These are phyloP conservation scores for Stenopsyche tienmushanensis DNA, from an alignment of 1,140 invertebrate genomes.

Conservation along the genomic window DNA sequence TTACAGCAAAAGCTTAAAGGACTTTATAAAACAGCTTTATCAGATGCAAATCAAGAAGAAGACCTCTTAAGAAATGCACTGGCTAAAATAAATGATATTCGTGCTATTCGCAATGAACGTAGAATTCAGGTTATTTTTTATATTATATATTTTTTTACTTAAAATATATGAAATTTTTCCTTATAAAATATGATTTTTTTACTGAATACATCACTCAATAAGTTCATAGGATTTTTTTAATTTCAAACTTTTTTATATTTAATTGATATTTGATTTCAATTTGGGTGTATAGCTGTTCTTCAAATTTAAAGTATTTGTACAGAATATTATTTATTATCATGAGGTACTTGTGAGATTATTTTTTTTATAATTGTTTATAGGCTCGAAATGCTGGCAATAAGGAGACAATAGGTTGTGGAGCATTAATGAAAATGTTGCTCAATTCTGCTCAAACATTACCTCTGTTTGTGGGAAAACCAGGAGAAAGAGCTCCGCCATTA, in stretches of 20 bases:
- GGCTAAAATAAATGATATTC: conserved; percentile 87
- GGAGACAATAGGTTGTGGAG: conserved; percentile 86
- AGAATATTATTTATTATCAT: too few species aligned
- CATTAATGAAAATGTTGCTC: conserved; percentile 93
- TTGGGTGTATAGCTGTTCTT: too few species aligned
- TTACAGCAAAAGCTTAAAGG: conserved; percentile 75
- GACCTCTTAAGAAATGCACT: conserved; percentile 79
- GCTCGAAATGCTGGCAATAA: conserved; percentile 83
- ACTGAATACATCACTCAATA: too few species aligned
- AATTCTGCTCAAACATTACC: conserved; percentile 90
- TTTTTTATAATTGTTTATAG: conserved; percentile 44
- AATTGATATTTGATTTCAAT: too few species aligned
- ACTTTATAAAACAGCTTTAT: conserved; percentile 76
- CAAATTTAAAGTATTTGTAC: too few species aligned
- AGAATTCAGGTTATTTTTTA: conserved; percentile 67
- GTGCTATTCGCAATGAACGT: conserved; percentile 83
- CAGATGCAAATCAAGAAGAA: conserved; percentile 83
- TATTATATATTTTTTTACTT: not conserved
- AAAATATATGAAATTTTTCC: not conserved
- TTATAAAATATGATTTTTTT: too few species aligned
- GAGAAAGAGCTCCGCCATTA: conserved; percentile 83
- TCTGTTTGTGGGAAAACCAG: conserved; percentile 85
- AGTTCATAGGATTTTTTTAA: too few species aligned
- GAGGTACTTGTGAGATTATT: too few species aligned
- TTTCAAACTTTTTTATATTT: too few species aligned